A percentile compares a stretch with the other conserved stretches of the same genome.
phyloP scores from a whole-genome alignment of 1,140 invertebrate genomes.

The Acromyrmex echinatior region DNA sequence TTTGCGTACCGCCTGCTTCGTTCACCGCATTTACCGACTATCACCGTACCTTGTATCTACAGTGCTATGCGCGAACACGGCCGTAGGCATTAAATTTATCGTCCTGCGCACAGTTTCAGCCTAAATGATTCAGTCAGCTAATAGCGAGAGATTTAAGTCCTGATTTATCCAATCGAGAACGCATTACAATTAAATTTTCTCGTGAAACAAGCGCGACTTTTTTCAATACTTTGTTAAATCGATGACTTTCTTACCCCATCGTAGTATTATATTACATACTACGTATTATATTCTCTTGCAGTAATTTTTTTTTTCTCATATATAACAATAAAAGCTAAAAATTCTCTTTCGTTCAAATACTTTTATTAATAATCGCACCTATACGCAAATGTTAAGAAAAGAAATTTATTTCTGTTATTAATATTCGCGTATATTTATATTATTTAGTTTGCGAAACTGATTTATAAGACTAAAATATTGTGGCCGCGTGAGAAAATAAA shows the following conservation, averaged over 20 bases:
- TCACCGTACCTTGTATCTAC: slow-evolving; percentile 35
- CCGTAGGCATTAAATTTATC: slow-evolving; percentile 83
- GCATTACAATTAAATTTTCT: slow-evolving; percentile 19
- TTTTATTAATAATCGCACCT: background rate
- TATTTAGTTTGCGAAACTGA: background rate
- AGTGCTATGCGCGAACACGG: slow-evolving; percentile 50
- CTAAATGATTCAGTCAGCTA: slow-evolving; percentile 83
- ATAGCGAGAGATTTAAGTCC: slow-evolving; percentile 77
- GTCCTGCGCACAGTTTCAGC: slow-evolving; percentile 80
- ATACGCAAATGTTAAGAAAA: background rate
- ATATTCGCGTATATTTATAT: background rate
- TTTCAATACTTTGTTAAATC: background rate
- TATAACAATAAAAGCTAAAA: background rate
- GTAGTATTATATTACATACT: background rate
- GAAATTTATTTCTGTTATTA: background rate
- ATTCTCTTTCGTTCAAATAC: background rate
- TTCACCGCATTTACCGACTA: slow-evolving; percentile 76
- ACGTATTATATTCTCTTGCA: background rate
- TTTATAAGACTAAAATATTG: slow-evolving; percentile 48
- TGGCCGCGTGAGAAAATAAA: slow-evolving; percentile 25
- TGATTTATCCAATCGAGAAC: slow-evolving; percentile 82
- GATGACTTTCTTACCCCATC: background rate
- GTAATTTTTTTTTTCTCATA: background rate
- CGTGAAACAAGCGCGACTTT: background rate
- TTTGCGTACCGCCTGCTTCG: slow-evolving; percentile 72